phyloP scores from a whole-genome alignment of 2,797 vertebrate genomes.

The Sylvilagus floridanus region DNA sequence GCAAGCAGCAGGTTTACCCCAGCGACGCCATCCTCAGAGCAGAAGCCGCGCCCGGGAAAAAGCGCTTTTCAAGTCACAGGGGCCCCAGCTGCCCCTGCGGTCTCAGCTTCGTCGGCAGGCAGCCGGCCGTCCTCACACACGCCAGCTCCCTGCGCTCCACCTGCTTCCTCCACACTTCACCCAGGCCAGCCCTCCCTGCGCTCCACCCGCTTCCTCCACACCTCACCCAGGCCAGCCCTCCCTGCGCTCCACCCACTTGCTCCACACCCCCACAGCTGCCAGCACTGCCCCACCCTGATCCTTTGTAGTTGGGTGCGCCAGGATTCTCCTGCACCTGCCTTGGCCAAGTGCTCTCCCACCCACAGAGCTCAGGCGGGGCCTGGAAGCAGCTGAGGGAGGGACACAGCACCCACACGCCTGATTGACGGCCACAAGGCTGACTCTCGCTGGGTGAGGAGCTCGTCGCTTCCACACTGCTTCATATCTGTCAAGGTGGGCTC shows the following conservation, averaged over 20 bases:
- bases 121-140: too few species aligned
- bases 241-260: too few species aligned
- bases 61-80: neutral
- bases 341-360: neutral
- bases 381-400: neutral
- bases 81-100: neutral
- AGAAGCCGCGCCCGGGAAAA: neutral
- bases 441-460: neutral
- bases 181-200: too few species aligned
- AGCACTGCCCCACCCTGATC: too few species aligned
- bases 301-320: too few species aligned
- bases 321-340: neutral
- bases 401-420: neutral
- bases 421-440: neutral
- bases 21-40: neutral
- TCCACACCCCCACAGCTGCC: neutral
- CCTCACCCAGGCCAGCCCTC: too few species aligned
- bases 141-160: too few species aligned
- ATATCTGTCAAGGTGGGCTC: neutral
- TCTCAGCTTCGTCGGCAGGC: rapidly evolving
- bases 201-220: neutral
- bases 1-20: neutral
- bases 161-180: too few species aligned
- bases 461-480: neutral
- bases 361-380: rapidly evolving